Percentiles rank a stretch among this genome's conserved stretches.
Conservation (phyloP, 2,888 invertebrate genomes). For the Hyalella azteca region DNA sequence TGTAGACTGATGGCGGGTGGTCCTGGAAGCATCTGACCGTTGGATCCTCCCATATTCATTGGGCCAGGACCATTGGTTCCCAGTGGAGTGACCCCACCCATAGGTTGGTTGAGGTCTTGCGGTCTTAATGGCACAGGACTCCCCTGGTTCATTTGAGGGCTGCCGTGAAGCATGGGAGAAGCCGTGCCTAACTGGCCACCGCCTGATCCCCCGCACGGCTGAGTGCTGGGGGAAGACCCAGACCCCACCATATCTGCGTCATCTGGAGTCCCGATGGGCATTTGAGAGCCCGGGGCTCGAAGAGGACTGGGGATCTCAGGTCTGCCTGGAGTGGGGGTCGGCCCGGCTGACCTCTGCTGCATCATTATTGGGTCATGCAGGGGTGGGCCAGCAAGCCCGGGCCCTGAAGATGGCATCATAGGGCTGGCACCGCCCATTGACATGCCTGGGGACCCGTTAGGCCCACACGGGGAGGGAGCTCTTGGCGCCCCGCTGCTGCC, state of each 20-base stretch:
- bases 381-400: background rate
- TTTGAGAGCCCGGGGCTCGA: background rate
- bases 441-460: conserved; percentile 22
- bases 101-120: background rate
- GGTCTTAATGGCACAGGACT: conserved; percentile 13
- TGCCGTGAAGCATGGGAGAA: background rate
- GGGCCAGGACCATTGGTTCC: conserved; percentile 29
- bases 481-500: background rate
- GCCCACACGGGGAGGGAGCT: conserved; percentile 15
- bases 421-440: background rate
- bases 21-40: conserved; percentile 4
- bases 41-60: conserved; percentile 4
- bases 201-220: conserved; percentile 5
- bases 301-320: background rate
- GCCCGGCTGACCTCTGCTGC: conserved; percentile 9
- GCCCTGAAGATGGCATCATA: background rate
- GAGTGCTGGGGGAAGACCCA: conserved; percentile 18
- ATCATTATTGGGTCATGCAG: conserved; percentile 1
- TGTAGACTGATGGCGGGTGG: background rate
- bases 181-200: background rate
- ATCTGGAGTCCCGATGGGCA: background rate
- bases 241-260: conserved; percentile 25
- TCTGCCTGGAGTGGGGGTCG: conserved; percentile 13
- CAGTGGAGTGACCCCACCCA: conserved; percentile 11
- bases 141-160: conserved; percentile 32